phyloP scores from a whole-genome alignment of 2,888 invertebrate species.

The Drosophila barbarae region DNA sequence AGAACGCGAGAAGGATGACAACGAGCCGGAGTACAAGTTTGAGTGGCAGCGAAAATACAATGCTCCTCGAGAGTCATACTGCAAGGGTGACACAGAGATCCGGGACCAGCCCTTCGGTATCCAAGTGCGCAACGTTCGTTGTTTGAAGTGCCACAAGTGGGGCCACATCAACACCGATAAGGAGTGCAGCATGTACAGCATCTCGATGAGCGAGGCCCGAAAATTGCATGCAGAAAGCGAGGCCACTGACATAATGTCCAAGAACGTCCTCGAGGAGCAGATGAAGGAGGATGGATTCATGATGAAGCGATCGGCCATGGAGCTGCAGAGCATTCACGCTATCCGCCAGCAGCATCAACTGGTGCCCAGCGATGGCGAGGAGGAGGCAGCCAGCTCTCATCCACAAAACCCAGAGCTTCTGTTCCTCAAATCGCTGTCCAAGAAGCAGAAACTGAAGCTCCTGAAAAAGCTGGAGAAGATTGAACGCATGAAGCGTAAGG shows the following conservation, averaged over 20 bases:
- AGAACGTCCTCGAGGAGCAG: constrained; percentile 89
- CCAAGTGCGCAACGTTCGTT: constrained; percentile 97
- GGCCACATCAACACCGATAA: constrained; percentile 92
- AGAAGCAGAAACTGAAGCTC: constrained; percentile 93
- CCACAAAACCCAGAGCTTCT: constrained; percentile 84
- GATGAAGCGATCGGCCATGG: constrained; percentile 88
- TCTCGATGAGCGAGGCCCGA: constrained; percentile 90
- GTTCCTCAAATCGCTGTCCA: constrained; percentile 90
- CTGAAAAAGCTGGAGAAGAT: constrained; percentile 88
- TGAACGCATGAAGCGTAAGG: constrained; percentile 80
- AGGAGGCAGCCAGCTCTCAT: constrained; percentile 46
- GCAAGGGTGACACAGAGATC: constrained; percentile 98
- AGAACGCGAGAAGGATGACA: constrained; percentile 93
- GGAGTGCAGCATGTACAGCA: constrained; percentile 96
- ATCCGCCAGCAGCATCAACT: constrained; percentile 81
- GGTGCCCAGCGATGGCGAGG: constrained; percentile 81
- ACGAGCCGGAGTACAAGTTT: constrained; percentile 98
- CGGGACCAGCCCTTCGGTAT: constrained; percentile 99
- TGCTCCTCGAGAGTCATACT: constrained; percentile 98
- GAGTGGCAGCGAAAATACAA: constrained; percentile 99
- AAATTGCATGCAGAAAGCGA: constrained; percentile 84
- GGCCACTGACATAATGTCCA: constrained; percentile 84
- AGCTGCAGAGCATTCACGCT: constrained; percentile 81
- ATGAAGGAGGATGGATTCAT: constrained; percentile 95
- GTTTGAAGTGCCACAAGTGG: constrained; percentile 99